A percentile compares a stretch with the other conserved stretches of the same genome.
These are phyloP conservation scores for Cebidichthys violaceus DNA, from an alignment of 2,113 vertebrate species.

Conservation along the genomic window DNA sequence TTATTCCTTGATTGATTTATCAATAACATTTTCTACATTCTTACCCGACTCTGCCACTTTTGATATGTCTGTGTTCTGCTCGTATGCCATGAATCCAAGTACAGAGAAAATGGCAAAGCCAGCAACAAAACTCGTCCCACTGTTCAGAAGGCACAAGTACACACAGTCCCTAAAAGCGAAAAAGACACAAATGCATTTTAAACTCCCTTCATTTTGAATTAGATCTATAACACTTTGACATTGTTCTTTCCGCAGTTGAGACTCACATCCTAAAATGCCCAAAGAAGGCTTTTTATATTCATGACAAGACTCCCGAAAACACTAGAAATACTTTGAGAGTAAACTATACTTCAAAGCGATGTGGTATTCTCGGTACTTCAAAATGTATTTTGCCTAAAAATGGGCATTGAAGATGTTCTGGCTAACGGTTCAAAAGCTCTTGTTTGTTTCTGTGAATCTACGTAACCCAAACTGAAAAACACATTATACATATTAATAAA, in stretches of 20 bases:
- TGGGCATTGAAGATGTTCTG: not conserved
- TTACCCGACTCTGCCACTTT: conserved; percentile 91
- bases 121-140: conserved; percentile 92
- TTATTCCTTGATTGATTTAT: not conserved
- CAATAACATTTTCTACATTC: not conserved
- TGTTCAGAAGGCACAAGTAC: conserved; percentile 93
- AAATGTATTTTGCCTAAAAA: not conserved
- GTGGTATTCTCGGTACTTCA: not conserved
- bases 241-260: not conserved
- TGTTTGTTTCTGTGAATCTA: not conserved
- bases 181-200: not conserved
- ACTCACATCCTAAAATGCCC: not conserved
- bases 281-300: not conserved
- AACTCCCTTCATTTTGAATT: not conserved
- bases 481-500: not conserved
- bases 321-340: not conserved
- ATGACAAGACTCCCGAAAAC: not conserved
- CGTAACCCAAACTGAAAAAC: not conserved
- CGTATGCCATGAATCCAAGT: conserved; percentile 91
- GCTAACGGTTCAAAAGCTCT: not conserved
- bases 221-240: not conserved
- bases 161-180: conserved; percentile 88
- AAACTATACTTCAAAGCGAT: not conserved
- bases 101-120: conserved; percentile 96
- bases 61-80: conserved; percentile 89